Evolutionary conservation across 1,140 invertebrate genomes (phyloP), one percentile per base, ranked within the genome.

Genomic region (Tyrophagus putrescentiae): DNA sequence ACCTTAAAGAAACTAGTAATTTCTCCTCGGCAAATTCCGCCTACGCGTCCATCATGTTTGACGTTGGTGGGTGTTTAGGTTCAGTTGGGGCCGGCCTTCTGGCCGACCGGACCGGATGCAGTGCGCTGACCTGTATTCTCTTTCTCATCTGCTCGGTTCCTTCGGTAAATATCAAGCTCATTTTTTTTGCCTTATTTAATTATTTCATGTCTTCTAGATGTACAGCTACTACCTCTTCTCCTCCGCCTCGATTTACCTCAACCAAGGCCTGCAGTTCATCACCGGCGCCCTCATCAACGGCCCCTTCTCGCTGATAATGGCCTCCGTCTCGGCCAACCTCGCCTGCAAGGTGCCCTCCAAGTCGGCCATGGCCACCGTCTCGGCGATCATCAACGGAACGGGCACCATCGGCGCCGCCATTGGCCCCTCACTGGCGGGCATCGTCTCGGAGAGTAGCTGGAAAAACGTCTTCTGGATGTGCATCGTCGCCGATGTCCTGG

Each of bases 231-330:
- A 72, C 59, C 80, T 81, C 68, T 80, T 81, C 67, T 84, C 84
- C 28, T 76, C 77, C 28, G 66, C 74, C 23, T 80, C 76, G 61
- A 68, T 84, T 18, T 68, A 66, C 2, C 66, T 79, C 1, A 87
- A 83, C 69, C 23, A 65, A 72, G 66, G 79, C 33, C 70, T 58
- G 4, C 57, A 58, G 57, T 33, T 58, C 28, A 13, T 58, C 21
- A 48, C 39, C 34, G 80, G 92, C 48, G 90, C 91, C 3, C 72
- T 95, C 32, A 89, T 95, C 0, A 95, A 95, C 72, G 91, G 89
- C 1, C 91, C 92, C 0, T 95, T 95, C 72, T 85, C 89, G 23
- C 75, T 96, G 23, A 96, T 96, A 68, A 95, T 91, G n/a, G 95
- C 92, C 7, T 88, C 89, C 1, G 89, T 96, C 42, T 91, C 88